Evolutionary conservation across 2,113 vertebrate genomes (phyloP), one percentile per base, ranked within the genome.

Genomic region (Anoplopoma fimbria): DNA sequence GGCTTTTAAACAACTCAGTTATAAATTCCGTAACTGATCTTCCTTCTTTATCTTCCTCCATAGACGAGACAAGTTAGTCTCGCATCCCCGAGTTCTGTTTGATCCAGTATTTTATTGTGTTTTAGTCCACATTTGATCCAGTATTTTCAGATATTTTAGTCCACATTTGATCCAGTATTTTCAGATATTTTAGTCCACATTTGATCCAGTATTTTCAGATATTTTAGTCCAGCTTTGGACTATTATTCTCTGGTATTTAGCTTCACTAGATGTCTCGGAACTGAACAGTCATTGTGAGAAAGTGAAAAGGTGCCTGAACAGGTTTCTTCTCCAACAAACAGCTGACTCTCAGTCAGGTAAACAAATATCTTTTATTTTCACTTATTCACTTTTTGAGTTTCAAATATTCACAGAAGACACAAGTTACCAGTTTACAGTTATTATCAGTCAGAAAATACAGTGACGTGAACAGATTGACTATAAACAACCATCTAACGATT

Each of bases 331-430:
- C 38, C 19, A 74, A 61, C 27, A 62, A 45, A 73, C 12, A 9
- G 15, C 40, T 47, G 8, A 49, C 49, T n/a, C 49, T n/a, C 15
- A 17, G 49, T 60, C 60, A 40, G 25, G 9, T 69, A 60, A 77
- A 69, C 29, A 61, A n/a, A 33, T 10, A 40, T 53, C 9, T 45
- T 77, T 78, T 61, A 73, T 77, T 78, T 83, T 55, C 10, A 82
- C 25, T 67, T 45, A 15, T 57, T 47, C 17, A 69, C 38, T n/a
- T 7, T 31, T 29, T 65, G 9, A n/a, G n/a, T 23, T 51, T 69
- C 27, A 69, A 51, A 23, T 51, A 51, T 51, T 51, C 49, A 51
- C 71, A 71, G 47, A 49, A 78, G 21, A 69, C 33, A 75, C 40
- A 25, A 64, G 21, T 53, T 53, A n/a, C n/a, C 6, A 75, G 42